Evolutionary conservation across 2,888 invertebrate species (phyloP).

Genomic region (Xiphydria camelus): DNA sequence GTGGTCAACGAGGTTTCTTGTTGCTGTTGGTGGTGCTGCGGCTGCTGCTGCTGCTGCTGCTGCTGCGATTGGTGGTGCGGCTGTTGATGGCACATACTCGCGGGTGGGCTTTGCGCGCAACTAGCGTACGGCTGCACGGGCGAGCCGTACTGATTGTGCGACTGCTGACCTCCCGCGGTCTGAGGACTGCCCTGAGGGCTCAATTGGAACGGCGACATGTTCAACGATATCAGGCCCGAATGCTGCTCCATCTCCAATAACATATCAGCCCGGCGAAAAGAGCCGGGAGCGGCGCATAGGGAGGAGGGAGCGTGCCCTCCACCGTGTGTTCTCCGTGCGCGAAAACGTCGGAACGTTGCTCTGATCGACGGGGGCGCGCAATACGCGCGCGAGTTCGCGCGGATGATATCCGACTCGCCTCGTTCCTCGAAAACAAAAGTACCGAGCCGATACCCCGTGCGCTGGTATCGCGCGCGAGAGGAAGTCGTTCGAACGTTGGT

Average conservation of each 20-base stretch:
- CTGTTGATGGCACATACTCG: conserved; percentile 50
- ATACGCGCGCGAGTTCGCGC: too few relatives aligned
- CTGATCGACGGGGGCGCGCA: too few relatives aligned
- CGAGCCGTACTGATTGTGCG: conserved; percentile 54
- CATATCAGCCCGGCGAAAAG: conserved; percentile 61
- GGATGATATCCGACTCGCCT: too few relatives aligned
- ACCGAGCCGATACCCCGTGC: conserved; percentile 29
- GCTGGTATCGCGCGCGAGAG: conserved; percentile 29
- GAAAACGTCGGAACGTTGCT: too few relatives aligned
- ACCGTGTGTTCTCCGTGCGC: background rate
- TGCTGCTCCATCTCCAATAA: conserved; percentile 86
- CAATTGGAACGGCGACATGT: conserved; percentile 85
- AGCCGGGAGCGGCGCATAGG: background rate
- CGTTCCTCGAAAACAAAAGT: too few relatives aligned
- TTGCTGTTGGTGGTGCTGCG: conserved; percentile 29
- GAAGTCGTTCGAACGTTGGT: too few relatives aligned
- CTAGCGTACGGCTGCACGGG: conserved; percentile 60
- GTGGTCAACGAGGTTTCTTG: conserved; percentile 17
- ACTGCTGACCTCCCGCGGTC: conserved; percentile 54
- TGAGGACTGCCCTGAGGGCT: conserved; percentile 73
- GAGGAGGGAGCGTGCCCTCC: too few relatives aligned
- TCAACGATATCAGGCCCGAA: conserved; percentile 82
- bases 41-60: conserved; percentile 19
- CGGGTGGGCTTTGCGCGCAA: conserved; percentile 59
- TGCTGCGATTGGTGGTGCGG: conserved; percentile 36